Evolutionary conservation across 2,888 invertebrate species (phyloP), one percentile per base, ranked within the genome.

Genomic region (Sminthurides aquaticus): DNA sequence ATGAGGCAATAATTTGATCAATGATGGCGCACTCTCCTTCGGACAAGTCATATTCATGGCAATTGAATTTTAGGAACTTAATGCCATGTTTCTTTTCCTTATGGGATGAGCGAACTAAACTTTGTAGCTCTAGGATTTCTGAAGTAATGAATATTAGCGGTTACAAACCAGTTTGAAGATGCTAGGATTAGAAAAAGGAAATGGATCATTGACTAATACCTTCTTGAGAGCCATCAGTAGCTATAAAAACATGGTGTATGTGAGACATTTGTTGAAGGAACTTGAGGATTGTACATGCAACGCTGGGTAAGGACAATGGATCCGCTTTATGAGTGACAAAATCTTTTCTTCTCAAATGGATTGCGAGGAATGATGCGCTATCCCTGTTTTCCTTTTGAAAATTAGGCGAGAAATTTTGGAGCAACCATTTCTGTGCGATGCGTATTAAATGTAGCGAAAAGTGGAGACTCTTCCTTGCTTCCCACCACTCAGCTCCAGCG

Each of bases 1-100:
- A 87, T 0, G 96, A 88, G 79, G 94, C 93, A 73, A 99, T 90
- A 75, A 96, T 90, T 81, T 99, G 97, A 77, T 98, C 97, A 59
- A 97, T 86, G 64, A 97, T 91, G 0, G 97, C 94, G 26, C 90
- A 77, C 1, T 91, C 92, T 1, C 96, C 74, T 43, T 74, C 71
- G 0, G 68, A 54, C 11, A 71, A 29, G 3, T 43, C 20, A 1
- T 20, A 20, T 15, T 29, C 18, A 15, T 34, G 20, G 18, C 55
- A 34, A 48, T 25, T 25, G 52, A 59, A 64, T 1, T 15, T 49
- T 34, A 20, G 24, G 29, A 48, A 60, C 26, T 5, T 59, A 5
- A 49, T 2, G 18, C n/a, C n/a, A n/a, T n/a, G n/a, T n/a, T n/a
- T n/a, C n/a, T n/a, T n/a, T n/a, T n/a, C n/a, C n/a, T n/a, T n/a